Percentiles rank a stretch among this genome's conserved stretches.
phyloP scores from a whole-genome alignment of 2,888 invertebrate genomes.

The Matsumyia berberina region DNA sequence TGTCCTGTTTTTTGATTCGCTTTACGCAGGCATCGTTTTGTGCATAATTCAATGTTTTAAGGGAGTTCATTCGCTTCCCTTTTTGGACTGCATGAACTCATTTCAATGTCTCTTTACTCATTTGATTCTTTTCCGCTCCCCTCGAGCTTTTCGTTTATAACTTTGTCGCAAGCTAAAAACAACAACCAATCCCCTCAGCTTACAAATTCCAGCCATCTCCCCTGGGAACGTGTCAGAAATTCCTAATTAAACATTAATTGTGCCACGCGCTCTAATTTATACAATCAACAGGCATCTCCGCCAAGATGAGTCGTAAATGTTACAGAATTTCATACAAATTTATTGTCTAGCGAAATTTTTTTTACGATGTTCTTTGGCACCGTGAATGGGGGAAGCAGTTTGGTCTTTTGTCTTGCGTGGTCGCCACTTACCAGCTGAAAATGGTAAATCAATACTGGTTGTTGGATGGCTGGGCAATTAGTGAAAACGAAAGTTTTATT shows the following conservation, averaged over 20 bases:
- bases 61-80: neutral
- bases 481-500: constrained; percentile 51
- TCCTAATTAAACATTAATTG: constrained; percentile 30
- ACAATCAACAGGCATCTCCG: constrained; percentile 37
- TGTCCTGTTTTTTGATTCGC: neutral
- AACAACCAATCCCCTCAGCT: neutral
- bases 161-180: neutral
- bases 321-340: constrained; percentile 16
- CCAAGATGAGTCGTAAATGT: constrained; percentile 28
- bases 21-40: neutral
- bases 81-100: neutral
- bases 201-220: neutral
- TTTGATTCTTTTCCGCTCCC: neutral
- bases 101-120: neutral
- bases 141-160: neutral
- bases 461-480: neutral
- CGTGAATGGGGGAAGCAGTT: neutral
- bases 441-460: constrained; percentile 38
- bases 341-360: constrained; percentile 29
- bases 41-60: neutral
- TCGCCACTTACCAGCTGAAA: neutral
- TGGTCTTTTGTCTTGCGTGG: constrained; percentile 16
- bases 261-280: constrained; percentile 20
- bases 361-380: constrained; percentile 6
- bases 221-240: neutral